Conservation (phyloP, 2,888 invertebrate genomes). For the Torymus texanus region DNA sequence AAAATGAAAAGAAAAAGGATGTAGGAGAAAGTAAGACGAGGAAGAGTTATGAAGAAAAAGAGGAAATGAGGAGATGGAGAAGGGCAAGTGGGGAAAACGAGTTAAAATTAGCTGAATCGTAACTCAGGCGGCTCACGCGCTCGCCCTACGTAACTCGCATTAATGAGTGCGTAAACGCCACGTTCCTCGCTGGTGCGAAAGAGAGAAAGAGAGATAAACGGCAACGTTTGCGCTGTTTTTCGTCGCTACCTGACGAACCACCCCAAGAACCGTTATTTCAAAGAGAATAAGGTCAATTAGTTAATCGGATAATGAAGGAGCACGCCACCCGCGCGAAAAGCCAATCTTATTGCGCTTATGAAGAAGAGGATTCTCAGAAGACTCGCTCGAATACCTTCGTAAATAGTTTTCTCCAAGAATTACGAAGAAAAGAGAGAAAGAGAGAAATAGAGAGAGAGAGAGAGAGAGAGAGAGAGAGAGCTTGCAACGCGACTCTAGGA, state of each 20-base stretch:
- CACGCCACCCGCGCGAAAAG: slow-evolving; percentile 12
- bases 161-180: slow-evolving; percentile 69
- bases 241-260: slow-evolving; percentile 18
- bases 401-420: slow-evolving; percentile 6
- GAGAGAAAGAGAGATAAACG: slow-evolving; percentile 35
- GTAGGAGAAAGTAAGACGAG: background rate
- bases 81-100: slow-evolving; percentile 35
- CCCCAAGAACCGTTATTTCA: background rate
- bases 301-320: slow-evolving; percentile 18
- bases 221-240: slow-evolving; percentile 49
- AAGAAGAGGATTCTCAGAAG: background rate
- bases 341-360: slow-evolving; percentile 23
- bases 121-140: slow-evolving; percentile 64
- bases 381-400: slow-evolving; percentile 5
- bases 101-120: slow-evolving; percentile 62
- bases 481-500: too few species aligned
- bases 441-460: too few species aligned
- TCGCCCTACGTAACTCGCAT: slow-evolving; percentile 65
- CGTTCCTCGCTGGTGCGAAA: background rate
- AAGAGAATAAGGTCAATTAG: slow-evolving; percentile 23
- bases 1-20: background rate
- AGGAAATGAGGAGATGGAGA: slow-evolving; percentile 55
- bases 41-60: slow-evolving; percentile 47
- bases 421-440: too few species aligned
- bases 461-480: too few species aligned